Percentiles rank a stretch among this genome's conserved stretches.
These are phyloP conservation scores for Acanthosepion pharaonis DNA, from an alignment of 2,888 invertebrate species.

Conservation along the genomic window DNA sequence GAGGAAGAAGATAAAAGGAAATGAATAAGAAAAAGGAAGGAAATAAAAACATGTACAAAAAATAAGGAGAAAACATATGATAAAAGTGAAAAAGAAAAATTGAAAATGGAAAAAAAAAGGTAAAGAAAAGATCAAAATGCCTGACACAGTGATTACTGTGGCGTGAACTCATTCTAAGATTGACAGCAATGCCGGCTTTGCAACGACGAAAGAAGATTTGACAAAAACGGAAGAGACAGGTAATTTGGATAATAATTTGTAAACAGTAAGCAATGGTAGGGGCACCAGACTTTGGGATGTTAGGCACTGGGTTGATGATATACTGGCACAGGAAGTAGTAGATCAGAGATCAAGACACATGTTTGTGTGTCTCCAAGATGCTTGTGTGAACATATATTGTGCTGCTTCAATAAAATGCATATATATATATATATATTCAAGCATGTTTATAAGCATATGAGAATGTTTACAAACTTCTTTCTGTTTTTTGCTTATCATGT, in stretches of 20 bases:
- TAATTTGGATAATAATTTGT: constrained; percentile 18
- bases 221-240: constrained; percentile 16
- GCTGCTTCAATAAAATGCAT: no score
- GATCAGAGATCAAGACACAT: background rate
- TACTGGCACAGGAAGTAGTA: constrained; percentile 24
- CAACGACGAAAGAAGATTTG: background rate
- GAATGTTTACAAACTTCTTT: no score
- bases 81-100: background rate
- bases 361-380: background rate
- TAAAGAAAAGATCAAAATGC: background rate
- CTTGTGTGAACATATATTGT: background rate
- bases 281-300: background rate
- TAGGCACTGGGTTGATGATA: background rate
- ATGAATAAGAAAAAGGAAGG: background rate
- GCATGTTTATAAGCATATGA: no score
- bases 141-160: background rate
- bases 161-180: background rate
- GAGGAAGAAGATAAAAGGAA: background rate
- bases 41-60: background rate
- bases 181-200: background rate
- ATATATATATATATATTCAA: background rate
- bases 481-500: no score
- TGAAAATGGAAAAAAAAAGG: background rate
- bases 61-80: background rate
- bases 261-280: background rate